A percentile compares a stretch with the other conserved stretches of the same genome.
phyloP scores from a whole-genome alignment of 1,140 invertebrate genomes.

The Lepidotrigona ventralis region DNA sequence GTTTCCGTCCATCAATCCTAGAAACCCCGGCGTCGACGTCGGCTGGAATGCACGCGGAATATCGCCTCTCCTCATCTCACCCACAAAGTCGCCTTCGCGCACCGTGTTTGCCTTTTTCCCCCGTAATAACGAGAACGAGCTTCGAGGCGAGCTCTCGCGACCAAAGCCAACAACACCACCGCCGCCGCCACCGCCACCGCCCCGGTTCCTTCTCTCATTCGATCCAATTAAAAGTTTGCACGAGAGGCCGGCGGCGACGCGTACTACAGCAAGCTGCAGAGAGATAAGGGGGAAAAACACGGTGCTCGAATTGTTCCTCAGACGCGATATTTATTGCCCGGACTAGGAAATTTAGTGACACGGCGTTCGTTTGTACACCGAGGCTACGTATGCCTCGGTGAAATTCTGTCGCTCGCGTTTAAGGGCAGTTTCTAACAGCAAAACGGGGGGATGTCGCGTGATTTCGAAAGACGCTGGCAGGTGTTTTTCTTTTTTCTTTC shows the following conservation, averaged over 20 bases:
- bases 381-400: neutral
- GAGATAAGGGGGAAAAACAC: conserved; percentile 48
- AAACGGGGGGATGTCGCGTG: no score
- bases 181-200: neutral
- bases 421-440: no score
- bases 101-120: conserved; percentile 17
- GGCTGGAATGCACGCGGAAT: conserved; percentile 42
- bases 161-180: neutral
- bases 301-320: conserved; percentile 27
- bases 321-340: conserved; percentile 38
- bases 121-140: conserved; percentile 26
- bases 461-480: no score
- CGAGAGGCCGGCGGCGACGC: neutral
- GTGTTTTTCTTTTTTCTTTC: no score
- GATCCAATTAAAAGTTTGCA: conserved; percentile 46
- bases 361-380: neutral
- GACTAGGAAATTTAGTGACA: conserved; percentile 11
- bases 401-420: neutral
- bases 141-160: neutral
- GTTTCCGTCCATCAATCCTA: conserved; percentile 59
- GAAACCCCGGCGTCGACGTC: conserved; percentile 32
- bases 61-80: conserved; percentile 44
- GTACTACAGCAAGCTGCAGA: no score
- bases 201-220: conserved; percentile 8
- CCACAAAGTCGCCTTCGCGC: neutral